phyloP scores from a whole-genome alignment of 2,113 vertebrate genomes.

The Chloroceryle aenea region DNA sequence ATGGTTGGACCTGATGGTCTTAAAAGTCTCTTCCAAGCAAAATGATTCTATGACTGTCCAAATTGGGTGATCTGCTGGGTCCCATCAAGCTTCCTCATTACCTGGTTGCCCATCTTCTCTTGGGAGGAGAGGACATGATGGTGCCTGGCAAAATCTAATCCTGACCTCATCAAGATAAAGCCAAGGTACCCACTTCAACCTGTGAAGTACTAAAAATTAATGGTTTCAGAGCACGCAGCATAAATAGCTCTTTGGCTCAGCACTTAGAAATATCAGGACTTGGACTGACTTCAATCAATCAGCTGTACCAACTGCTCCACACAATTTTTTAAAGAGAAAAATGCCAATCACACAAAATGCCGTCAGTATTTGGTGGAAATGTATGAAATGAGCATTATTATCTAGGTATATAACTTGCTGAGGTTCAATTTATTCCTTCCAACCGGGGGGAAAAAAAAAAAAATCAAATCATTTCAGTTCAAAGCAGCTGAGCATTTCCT shows the following conservation, averaged over 20 bases:
- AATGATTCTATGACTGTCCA: neutral
- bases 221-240: neutral
- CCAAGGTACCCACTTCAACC: neutral
- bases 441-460: neutral
- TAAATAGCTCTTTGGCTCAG: neutral
- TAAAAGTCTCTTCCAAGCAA: neutral
- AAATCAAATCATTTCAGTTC: neutral
- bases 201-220: neutral
- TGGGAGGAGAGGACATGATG: neutral
- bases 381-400: slow-evolving; percentile 2
- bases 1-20: neutral
- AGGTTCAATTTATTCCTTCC: slow-evolving; percentile 39
- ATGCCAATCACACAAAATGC: neutral
- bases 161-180: neutral
- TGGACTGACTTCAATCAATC: slow-evolving; percentile 39
- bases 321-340: neutral
- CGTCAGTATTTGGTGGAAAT: neutral
- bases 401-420: neutral
- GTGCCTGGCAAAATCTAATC: neutral
- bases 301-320: slow-evolving; percentile 44
- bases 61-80: neutral
- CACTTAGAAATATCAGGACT: slow-evolving; percentile 5
- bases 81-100: neutral
- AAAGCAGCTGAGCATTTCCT: slow-evolving; percentile 52
- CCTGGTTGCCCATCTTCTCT: neutral